Conservation (phyloP, 2,888 invertebrate genomes). For the Calameuta pallipes region DNA sequence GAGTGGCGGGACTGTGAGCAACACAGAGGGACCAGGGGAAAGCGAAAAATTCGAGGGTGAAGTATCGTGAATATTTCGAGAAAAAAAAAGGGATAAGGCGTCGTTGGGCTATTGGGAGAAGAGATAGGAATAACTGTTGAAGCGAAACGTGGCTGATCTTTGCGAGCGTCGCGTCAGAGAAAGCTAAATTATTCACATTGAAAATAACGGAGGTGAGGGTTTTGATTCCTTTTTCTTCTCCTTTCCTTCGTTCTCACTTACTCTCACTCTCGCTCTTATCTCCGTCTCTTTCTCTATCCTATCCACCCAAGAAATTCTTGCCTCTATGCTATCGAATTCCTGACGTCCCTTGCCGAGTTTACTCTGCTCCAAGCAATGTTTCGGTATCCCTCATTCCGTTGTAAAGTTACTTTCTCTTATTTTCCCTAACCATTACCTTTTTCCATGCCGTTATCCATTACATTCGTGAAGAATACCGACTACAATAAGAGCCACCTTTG, state of each 20-base stretch:
- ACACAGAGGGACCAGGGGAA: not conserved
- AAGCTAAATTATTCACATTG: constrained; percentile 24
- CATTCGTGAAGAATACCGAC: not conserved
- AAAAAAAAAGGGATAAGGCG: constrained; percentile 5
- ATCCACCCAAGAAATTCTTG: not conserved
- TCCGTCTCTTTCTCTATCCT: not conserved
- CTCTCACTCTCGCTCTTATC: not conserved
- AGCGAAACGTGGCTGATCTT: constrained; percentile 39
- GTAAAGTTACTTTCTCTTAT: not conserved
- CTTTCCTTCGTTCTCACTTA: constrained; percentile 25
- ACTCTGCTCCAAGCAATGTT: not conserved
- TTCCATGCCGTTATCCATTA: not conserved
- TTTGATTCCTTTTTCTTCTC: constrained; percentile 22
- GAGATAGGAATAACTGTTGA: constrained; percentile 42
- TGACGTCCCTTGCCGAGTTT: not conserved
- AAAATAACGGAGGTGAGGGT: not conserved
- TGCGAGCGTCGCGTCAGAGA: constrained; percentile 28
- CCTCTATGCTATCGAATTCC: not conserved
- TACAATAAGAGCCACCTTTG: not conserved
- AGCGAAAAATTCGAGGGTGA: not conserved
- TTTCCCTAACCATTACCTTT: not conserved
- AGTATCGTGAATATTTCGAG: not conserved
- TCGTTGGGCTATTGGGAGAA: constrained; percentile 15
- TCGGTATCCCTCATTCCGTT: not conserved
- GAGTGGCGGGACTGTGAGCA: not conserved